Conservation (phyloP, 2,113 vertebrate species). For the Crotalus horridus region DNA sequence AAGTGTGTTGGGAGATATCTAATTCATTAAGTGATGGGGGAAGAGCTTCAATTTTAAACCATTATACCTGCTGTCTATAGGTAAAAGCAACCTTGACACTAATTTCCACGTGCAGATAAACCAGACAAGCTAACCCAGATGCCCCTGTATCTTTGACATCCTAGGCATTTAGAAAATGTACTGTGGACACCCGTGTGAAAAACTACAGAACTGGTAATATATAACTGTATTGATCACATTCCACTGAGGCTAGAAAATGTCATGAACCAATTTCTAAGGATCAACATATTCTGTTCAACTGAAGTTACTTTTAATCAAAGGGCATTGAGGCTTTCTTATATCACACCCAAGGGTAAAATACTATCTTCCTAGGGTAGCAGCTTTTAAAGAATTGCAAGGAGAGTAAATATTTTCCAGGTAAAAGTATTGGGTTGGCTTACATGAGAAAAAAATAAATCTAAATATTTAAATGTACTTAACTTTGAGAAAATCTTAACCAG, state of each 20-base stretch:
- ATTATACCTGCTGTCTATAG: background rate
- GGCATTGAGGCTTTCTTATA: constrained; percentile 11
- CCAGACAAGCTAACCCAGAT: background rate
- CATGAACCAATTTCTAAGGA: constrained; percentile 36
- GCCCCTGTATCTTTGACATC: background rate
- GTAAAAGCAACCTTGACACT: background rate
- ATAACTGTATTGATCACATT: constrained; percentile 33
- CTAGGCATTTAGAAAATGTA: constrained; percentile 5
- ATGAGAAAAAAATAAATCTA: no score
- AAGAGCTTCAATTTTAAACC: background rate
- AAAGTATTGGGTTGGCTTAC: no score
- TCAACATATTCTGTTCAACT: constrained; percentile 34
- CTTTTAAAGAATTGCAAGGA: constrained; percentile 1
- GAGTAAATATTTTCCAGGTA: background rate
- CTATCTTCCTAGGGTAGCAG: background rate
- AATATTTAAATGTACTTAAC: no score
- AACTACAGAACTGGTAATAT: constrained; percentile 6
- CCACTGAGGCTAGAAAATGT: constrained; percentile 22
- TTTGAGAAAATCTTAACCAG: no score
- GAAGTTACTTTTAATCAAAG: constrained; percentile 41
- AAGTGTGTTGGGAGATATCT: background rate
- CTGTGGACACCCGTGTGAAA: constrained; percentile 5
- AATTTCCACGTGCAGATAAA: background rate
- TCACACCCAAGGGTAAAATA: constrained; percentile 14
- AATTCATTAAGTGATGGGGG: background rate